Percentiles rank a stretch among this genome's conserved stretches.
Conservation (phyloP, 2,113 vertebrate species). For the Elephantulus edwardii region DNA sequence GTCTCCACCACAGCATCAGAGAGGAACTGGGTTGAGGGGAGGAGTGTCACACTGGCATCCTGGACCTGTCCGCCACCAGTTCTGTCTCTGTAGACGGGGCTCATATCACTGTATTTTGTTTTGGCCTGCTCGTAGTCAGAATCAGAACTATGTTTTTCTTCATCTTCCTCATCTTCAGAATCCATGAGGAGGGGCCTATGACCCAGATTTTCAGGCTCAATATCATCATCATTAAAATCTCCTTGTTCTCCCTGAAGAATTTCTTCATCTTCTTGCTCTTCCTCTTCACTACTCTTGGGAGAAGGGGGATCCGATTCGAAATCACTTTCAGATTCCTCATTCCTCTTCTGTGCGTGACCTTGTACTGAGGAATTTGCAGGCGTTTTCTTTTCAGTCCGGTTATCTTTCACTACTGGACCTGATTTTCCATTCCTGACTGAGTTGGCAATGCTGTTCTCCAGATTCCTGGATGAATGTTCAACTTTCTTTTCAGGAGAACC, state of each 20-base stretch:
- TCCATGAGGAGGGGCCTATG: slow-evolving; percentile 97
- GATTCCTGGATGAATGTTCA: slow-evolving; percentile 65
- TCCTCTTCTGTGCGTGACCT: slow-evolving; percentile 74
- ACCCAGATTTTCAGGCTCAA: slow-evolving; percentile 92
- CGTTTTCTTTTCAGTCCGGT: slow-evolving; percentile 80
- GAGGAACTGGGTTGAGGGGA: slow-evolving; percentile 48
- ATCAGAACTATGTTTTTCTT: slow-evolving; percentile 94
- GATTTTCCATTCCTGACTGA: slow-evolving; percentile 72
- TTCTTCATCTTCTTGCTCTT: slow-evolving; percentile 93
- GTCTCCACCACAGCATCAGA: neutral
- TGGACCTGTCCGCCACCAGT: neutral
- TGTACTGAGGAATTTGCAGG: slow-evolving; percentile 56
- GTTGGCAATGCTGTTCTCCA: slow-evolving; percentile 62
- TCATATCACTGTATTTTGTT: slow-evolving; percentile 69
- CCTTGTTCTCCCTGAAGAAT: slow-evolving; percentile 91
- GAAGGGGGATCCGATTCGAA: slow-evolving; percentile 98
- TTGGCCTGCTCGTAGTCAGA: slow-evolving; percentile 88
- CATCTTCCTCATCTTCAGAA: slow-evolving; percentile 94
- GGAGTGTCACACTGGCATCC: slow-evolving; percentile 34
- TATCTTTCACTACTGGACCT: slow-evolving; percentile 81
- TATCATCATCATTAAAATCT: slow-evolving; percentile 89
- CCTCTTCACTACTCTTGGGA: slow-evolving; percentile 97
- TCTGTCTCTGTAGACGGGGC: neutral
- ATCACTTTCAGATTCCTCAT: slow-evolving; percentile 94
- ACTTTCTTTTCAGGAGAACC: slow-evolving; percentile 83